Evolutionary conservation across 2,797 vertebrate species (phyloP).

Genomic region (Zalophus californianus): DNA sequence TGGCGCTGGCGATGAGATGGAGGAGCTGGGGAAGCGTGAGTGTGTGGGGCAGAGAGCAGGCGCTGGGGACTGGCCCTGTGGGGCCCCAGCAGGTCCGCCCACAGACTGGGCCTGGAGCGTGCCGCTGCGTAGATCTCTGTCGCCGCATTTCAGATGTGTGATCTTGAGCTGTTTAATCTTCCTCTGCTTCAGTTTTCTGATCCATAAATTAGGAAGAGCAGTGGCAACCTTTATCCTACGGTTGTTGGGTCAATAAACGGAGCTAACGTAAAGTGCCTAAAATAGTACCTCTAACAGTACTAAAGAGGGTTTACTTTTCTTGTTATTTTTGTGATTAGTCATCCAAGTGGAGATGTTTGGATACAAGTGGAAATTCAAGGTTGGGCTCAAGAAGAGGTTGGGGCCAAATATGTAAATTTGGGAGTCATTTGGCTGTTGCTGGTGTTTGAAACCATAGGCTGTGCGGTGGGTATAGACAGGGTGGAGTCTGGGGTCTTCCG

Average conservation of each 20-base stretch:
- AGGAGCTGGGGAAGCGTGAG: background rate
- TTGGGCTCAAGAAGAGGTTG: background rate
- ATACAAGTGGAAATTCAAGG: background rate
- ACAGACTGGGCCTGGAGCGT: accelerated
- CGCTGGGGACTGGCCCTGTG: background rate
- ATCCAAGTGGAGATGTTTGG: background rate
- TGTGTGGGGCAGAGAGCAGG: background rate
- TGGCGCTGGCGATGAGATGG: background rate
- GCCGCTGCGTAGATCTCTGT: accelerated
- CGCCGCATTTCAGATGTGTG: accelerated
- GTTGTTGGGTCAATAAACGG: background rate
- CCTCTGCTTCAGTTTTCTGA: background rate
- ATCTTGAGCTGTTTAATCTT: background rate
- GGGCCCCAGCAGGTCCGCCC: background rate
- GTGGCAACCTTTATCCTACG: background rate
- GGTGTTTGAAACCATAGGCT: background rate
- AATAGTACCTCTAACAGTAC: background rate
- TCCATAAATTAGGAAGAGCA: background rate
- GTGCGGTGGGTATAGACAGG: background rate
- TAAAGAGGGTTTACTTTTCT: background rate
- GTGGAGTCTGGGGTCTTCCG: background rate
- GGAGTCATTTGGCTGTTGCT: background rate
- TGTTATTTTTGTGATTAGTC: constrained; percentile 57
- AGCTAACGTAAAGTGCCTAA: background rate
- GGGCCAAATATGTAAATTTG: background rate